Conservation (phyloP, 2,888 invertebrate species). For the Dynastes maya region DNA sequence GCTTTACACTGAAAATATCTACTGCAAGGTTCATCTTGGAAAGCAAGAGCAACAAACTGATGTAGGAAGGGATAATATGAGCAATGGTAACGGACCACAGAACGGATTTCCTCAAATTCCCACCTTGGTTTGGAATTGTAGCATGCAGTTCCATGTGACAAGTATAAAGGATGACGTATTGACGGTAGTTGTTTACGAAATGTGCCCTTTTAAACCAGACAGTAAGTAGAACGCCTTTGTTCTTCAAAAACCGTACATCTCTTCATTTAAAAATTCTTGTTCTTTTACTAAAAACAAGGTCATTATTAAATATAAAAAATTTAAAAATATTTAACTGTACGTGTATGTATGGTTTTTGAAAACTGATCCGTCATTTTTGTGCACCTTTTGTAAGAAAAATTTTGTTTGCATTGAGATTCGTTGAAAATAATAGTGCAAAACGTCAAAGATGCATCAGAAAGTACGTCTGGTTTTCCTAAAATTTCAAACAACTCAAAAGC, state of each 20-base stretch:
- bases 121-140: slow-evolving; percentile 80
- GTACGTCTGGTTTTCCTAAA: no score
- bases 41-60: slow-evolving; percentile 81
- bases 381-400: no score
- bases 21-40: slow-evolving; percentile 83
- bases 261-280: no score
- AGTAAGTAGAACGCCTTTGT: slow-evolving; percentile 70
- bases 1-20: slow-evolving; percentile 75
- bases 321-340: no score
- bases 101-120: slow-evolving; percentile 65
- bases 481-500: no score
- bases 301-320: no score
- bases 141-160: slow-evolving; percentile 84
- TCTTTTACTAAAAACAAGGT: no score
- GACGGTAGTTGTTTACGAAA: slow-evolving; percentile 80
- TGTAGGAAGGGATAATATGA: slow-evolving; percentile 73
- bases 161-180: slow-evolving; percentile 80
- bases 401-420: no score
- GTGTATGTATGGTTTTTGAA: no score
- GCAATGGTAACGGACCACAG: slow-evolving; percentile 63
- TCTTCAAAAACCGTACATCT: neutral
- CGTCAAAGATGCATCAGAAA: no score
- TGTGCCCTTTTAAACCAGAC: slow-evolving; percentile 82
- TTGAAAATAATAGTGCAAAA: no score
- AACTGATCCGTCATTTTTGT: no score